Evolutionary conservation across 2,113 vertebrate species (phyloP).

Genomic region (Tetrao urogallus): DNA sequence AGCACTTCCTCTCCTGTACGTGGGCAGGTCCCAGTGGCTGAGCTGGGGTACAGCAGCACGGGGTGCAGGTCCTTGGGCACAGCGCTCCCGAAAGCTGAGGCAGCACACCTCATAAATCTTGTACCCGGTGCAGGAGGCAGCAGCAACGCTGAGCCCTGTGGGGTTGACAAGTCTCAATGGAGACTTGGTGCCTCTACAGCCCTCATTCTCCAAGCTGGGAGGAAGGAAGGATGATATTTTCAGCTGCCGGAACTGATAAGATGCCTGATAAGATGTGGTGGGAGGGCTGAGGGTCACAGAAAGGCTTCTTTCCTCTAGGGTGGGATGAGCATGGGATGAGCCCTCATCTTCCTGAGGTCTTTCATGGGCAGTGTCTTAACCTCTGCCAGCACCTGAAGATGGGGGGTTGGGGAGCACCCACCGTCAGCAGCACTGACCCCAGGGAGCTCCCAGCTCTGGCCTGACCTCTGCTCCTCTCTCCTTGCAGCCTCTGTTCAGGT

Average conservation of each 20-base stretch:
- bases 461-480: constrained; percentile 30
- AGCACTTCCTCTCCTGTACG: constrained; percentile 98
- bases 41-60: background rate
- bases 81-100: background rate
- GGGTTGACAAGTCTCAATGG: background rate
- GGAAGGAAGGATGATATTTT: background rate
- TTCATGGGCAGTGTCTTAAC: background rate
- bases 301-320: background rate
- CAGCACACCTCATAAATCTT: too few relatives aligned
- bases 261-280: background rate
- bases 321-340: background rate
- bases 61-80: background rate
- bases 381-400: accelerated
- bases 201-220: background rate
- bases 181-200: background rate
- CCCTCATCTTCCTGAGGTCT: background rate
- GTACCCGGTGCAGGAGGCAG: background rate
- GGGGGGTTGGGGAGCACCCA: background rate
- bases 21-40: background rate
- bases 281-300: background rate
- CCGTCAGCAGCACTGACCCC: background rate
- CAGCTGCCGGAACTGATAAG: background rate
- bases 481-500: constrained; percentile 94
- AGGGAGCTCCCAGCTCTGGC: background rate
- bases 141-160: background rate